Conservation (phyloP, 2,888 invertebrate species). For the Thyatira batis region DNA sequence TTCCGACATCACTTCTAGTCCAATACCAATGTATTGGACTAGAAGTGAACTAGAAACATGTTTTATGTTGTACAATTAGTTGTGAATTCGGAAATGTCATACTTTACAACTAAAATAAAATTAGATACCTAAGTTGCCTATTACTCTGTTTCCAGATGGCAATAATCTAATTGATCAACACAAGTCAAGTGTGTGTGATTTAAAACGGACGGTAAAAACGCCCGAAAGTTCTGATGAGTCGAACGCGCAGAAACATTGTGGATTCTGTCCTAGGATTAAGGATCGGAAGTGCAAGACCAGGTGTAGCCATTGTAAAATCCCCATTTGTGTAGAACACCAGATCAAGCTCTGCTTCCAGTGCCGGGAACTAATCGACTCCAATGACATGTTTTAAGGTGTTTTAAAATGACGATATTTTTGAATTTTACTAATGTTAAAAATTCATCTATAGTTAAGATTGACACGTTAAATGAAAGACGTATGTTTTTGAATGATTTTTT, state of each 20-base stretch:
- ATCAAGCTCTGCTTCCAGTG: slow-evolving; percentile 1
- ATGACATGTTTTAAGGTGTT: background rate
- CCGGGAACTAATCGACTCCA: slow-evolving; percentile 6
- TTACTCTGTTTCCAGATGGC: background rate
- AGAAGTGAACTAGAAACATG: too few relatives aligned
- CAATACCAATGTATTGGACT: too few relatives aligned
- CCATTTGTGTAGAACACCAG: slow-evolving; percentile 7
- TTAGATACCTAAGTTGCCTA: background rate
- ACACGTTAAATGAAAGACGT: too few relatives aligned
- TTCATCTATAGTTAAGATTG: too few relatives aligned
- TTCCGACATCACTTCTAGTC: too few relatives aligned
- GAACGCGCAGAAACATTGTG: slow-evolving; percentile 3
- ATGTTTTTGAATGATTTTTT: too few relatives aligned
- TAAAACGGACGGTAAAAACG: background rate
- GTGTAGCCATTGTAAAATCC: slow-evolving; percentile 7
- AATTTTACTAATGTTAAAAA: too few relatives aligned
- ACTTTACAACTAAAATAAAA: too few relatives aligned
- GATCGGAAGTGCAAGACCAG: slow-evolving; percentile 4
- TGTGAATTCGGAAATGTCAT: too few relatives aligned
- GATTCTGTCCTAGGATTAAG: slow-evolving; percentile 6
- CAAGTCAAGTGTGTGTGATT: background rate
- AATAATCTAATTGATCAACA: background rate
- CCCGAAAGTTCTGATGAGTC: background rate
- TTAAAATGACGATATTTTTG: too few relatives aligned
- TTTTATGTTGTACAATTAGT: too few relatives aligned